These are phyloP conservation scores for Leucosticte australis DNA, from an alignment of 2,113 vertebrate genomes.

Conservation along the genomic window DNA sequence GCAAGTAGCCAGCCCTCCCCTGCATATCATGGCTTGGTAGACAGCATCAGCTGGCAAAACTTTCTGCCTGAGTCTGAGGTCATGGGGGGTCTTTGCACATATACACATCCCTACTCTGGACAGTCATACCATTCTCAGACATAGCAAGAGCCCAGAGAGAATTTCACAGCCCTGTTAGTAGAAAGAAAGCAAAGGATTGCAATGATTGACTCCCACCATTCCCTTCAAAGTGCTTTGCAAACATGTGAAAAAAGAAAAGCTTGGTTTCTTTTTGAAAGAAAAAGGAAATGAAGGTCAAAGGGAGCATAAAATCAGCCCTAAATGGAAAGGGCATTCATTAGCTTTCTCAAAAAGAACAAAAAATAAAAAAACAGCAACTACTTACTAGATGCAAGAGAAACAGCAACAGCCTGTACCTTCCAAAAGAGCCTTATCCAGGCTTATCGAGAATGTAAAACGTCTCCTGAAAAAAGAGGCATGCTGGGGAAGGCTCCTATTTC, in stretches of 20 bases:
- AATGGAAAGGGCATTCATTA: background rate
- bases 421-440: conserved; percentile 18
- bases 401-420: conserved; percentile 8
- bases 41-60: background rate
- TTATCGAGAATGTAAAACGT: background rate
- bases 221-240: conserved; percentile 17
- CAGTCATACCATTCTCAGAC: background rate
- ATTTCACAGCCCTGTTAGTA: background rate
- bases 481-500: conserved; percentile 27
- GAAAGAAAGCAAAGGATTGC: background rate
- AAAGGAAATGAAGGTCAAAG: conserved; percentile 25
- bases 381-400: conserved; percentile 30
- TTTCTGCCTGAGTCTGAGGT: background rate
- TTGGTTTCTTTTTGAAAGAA: conserved; percentile 1
- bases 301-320: conserved; percentile 25
- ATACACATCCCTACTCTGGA: background rate
- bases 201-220: background rate
- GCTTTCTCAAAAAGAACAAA: conserved; percentile 12
- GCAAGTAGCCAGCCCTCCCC: background rate
- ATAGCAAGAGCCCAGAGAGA: background rate
- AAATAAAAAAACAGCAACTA: background rate
- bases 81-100: background rate
- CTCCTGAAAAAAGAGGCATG: background rate
- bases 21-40: background rate
- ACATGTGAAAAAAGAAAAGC: background rate